Conservation (phyloP, 2,888 invertebrate species). For the Harpalus rufipes region DNA sequence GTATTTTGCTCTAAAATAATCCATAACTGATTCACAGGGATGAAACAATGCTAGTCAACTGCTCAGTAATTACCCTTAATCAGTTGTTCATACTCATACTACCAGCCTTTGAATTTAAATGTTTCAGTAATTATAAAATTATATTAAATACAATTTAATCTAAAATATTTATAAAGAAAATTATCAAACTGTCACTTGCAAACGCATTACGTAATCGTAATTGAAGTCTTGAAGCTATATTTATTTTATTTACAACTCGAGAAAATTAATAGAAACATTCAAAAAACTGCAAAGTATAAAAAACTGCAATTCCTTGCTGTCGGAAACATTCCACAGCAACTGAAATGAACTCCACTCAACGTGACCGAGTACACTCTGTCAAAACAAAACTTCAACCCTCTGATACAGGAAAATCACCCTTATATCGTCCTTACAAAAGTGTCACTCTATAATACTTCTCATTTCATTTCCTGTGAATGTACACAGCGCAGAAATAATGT, state of each 20-base stretch:
- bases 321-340: slow-evolving; percentile 41
- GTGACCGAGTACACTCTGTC: slow-evolving; percentile 31
- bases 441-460: background rate
- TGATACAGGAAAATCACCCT: background rate
- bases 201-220: background rate
- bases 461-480: slow-evolving; percentile 34
- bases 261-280: slow-evolving; percentile 35
- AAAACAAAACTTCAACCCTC: slow-evolving; percentile 33
- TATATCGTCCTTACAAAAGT: background rate
- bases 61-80: no score
- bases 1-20: no score
- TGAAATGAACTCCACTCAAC: slow-evolving; percentile 31
- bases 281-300: slow-evolving; percentile 15
- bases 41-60: no score
- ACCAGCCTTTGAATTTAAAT: no score
- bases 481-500: slow-evolving; percentile 24
- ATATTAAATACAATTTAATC: background rate
- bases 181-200: background rate
- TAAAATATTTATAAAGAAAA: background rate
- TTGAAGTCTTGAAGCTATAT: background rate
- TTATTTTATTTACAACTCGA: slow-evolving; percentile 25
- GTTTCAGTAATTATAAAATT: no score
- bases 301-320: slow-evolving; percentile 37
- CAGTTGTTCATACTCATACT: no score
- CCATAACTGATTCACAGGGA: no score